Evolutionary conservation across 2,113 vertebrate genomes (phyloP).

Genomic region (Stegastes partitus): DNA sequence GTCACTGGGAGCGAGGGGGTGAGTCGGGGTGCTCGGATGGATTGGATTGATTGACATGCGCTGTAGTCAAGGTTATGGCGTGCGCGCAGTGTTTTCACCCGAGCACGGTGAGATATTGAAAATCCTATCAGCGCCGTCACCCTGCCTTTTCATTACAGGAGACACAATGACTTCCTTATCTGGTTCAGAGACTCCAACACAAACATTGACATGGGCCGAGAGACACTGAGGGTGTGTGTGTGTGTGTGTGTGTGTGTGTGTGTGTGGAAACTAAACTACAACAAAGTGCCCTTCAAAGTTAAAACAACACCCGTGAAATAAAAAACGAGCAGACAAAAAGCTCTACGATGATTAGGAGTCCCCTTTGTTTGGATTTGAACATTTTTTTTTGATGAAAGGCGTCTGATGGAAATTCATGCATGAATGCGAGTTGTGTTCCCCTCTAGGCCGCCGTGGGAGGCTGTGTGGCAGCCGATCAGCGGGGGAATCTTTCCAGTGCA

Average conservation of each 20-base stretch:
- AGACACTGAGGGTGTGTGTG: neutral
- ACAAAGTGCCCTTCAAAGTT: constrained; percentile 31
- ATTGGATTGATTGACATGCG: constrained; percentile 34
- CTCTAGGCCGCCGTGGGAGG: neutral
- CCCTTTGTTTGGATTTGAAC: constrained; percentile 21
- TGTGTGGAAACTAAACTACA: constrained; percentile 27
- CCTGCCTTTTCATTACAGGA: constrained; percentile 58
- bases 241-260: constrained; percentile 17
- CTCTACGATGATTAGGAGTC: neutral
- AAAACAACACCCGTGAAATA: constrained; percentile 51
- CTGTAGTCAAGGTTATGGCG: constrained; percentile 36
- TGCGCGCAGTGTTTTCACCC: neutral
- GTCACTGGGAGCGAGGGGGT: neutral
- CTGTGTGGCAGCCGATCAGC: constrained; percentile 38
- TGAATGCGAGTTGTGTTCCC: constrained; percentile 2
- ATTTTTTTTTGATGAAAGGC: constrained; percentile 24
- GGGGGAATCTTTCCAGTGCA: constrained; percentile 21
- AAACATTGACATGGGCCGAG: constrained; percentile 26
- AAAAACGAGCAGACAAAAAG: constrained; percentile 3
- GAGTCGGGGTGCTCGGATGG: neutral
- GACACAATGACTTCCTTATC: constrained; percentile 69
- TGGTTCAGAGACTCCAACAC: constrained; percentile 42
- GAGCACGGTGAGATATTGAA: constrained; percentile 41
- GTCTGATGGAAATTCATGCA: constrained; percentile 14
- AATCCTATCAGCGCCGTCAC: constrained; percentile 54